These are phyloP conservation scores for Casuarius casuarius DNA, from an alignment of 2,113 vertebrate species.

Conservation along the genomic window DNA sequence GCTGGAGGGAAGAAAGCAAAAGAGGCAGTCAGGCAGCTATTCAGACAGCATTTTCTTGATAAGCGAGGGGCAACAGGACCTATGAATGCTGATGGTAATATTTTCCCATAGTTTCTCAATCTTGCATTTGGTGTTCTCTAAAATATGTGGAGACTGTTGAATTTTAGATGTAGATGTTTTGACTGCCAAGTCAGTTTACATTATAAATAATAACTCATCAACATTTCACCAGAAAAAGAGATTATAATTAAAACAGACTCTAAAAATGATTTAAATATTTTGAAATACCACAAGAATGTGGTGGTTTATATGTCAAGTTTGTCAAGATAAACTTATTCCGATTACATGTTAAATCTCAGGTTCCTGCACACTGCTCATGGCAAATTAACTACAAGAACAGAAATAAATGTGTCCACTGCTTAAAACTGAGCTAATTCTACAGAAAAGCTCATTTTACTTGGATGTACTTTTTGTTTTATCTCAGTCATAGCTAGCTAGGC, in stretches of 20 bases:
- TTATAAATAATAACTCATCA: slow-evolving; percentile 8
- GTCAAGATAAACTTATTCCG: slow-evolving; percentile 12
- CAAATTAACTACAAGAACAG: not conserved
- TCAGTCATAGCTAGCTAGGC: not conserved
- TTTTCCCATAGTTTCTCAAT: not conserved
- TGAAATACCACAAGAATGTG: slow-evolving; percentile 20
- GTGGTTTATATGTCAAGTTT: slow-evolving; percentile 21
- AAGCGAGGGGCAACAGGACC: not conserved
- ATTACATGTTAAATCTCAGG: not conserved
- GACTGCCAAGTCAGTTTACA: not conserved
- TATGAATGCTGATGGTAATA: not conserved
- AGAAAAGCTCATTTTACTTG: not conserved
- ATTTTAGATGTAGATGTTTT: slow-evolving; percentile 15
- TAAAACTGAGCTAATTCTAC: not conserved
- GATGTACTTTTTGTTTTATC: not conserved
- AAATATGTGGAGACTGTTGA: not conserved
- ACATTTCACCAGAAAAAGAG: not conserved
- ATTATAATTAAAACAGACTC: not conserved
- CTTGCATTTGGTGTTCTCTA: not conserved
- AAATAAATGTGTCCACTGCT: not conserved
- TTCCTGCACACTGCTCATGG: not conserved
- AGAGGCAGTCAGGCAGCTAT: not conserved
- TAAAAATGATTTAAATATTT: slow-evolving; percentile 45
- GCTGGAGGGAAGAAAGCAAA: not conserved
- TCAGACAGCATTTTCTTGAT: not conserved